Evolutionary conservation across 2,888 invertebrate genomes (phyloP).

Genomic region (Andrena dorsata): DNA sequence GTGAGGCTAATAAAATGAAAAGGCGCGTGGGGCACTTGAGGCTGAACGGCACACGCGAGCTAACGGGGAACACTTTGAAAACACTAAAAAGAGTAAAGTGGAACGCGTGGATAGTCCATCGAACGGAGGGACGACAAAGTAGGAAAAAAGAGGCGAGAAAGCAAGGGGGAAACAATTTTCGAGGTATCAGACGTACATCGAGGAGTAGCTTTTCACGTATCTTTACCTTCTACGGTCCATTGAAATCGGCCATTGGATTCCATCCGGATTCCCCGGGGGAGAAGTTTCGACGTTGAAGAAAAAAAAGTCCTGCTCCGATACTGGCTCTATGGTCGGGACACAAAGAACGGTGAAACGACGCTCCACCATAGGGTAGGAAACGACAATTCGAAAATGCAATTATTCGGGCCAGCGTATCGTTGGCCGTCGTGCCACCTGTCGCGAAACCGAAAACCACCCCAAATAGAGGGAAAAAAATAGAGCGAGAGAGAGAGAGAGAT

Average conservation of each 20-base stretch:
- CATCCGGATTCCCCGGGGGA: conserved; percentile 19
- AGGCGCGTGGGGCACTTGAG: conserved; percentile 19
- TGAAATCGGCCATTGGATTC: conserved; percentile 62
- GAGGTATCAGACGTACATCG: conserved; percentile 42
- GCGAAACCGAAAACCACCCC: conserved; percentile 64
- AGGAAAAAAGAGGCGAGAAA: background rate
- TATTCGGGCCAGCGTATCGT: conserved; percentile 74
- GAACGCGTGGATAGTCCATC: no score
- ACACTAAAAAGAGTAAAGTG: no score
- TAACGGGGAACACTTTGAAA: conserved; percentile 8
- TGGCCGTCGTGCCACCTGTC: conserved; percentile 64
- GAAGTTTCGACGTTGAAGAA: conserved; percentile 32
- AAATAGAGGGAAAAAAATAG: conserved; percentile 35
- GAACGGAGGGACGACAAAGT: no score
- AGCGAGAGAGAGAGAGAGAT: no score
- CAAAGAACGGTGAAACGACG: conserved; percentile 61
- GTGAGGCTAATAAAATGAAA: conserved; percentile 47
- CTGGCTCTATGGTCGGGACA: conserved; percentile 42
- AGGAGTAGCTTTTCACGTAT: conserved; percentile 59
- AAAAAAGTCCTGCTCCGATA: conserved; percentile 41
- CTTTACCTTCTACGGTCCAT: conserved; percentile 61
- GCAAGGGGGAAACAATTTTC: conserved; percentile 53
- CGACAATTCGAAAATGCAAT: conserved; percentile 77
- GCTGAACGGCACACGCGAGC: background rate
- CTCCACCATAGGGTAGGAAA: conserved; percentile 45